Evolutionary conservation across 2,888 invertebrate genomes (phyloP).

Genomic region (Acanthopleura granulata): DNA sequence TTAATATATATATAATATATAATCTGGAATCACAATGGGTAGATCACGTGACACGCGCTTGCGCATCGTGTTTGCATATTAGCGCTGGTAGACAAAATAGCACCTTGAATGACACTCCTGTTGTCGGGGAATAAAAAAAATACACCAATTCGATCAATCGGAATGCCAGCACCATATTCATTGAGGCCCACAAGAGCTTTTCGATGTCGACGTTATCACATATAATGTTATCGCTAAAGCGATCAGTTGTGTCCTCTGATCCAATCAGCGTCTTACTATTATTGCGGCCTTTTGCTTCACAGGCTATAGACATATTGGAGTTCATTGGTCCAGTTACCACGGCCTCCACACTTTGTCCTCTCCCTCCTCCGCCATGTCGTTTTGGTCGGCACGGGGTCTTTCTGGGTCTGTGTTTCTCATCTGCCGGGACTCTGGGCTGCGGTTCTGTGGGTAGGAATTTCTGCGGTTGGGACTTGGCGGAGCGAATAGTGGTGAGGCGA

Average conservation of each 20-base stretch:
- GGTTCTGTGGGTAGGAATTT: neutral
- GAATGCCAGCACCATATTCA: neutral
- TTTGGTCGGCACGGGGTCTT: neutral
- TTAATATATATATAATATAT: neutral
- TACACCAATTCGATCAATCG: too few species aligned
- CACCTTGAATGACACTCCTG: too few species aligned
- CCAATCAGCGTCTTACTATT: neutral
- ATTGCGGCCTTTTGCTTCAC: neutral
- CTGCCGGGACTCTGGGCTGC: neutral
- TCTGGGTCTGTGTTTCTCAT: neutral
- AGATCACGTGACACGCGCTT: neutral
- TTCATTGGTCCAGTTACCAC: neutral
- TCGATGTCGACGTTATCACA: neutral
- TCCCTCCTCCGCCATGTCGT: neutral
- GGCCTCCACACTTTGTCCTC: slow-evolving; percentile 11
- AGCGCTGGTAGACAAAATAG: neutral
- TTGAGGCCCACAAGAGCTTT: neutral
- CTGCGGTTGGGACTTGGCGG: neutral
- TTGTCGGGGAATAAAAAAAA: too few species aligned
- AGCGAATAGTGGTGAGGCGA: too few species aligned
- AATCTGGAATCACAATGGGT: neutral
- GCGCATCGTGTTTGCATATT: neutral
- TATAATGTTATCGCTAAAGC: neutral
- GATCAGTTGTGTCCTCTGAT: neutral
- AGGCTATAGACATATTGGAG: too few species aligned